A percentile compares a stretch with the other conserved stretches of the same genome.
Conservation (phyloP, 2,113 vertebrate genomes). For the Euleptes europaea region DNA sequence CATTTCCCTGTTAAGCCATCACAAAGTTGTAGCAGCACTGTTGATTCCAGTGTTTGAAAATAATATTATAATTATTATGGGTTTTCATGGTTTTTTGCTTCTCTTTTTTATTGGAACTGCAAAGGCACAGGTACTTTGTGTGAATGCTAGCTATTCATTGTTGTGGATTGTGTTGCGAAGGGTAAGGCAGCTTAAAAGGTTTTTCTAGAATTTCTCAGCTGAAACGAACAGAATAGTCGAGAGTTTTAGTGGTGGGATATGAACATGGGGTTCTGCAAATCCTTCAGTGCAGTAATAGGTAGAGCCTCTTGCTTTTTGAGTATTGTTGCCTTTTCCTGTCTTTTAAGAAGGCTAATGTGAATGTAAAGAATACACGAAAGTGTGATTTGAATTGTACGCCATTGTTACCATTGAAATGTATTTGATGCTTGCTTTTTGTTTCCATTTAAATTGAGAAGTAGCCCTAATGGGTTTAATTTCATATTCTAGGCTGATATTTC, state of each 20-base stretch:
- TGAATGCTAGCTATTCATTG: constrained; percentile 8
- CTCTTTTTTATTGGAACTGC: constrained; percentile 71
- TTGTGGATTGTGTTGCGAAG: constrained; percentile 12
- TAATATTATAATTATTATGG: constrained; percentile 70
- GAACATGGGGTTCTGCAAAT: neutral
- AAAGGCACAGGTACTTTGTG: constrained; percentile 77
- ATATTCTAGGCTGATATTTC: constrained; percentile 82
- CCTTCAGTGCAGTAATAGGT: neutral
- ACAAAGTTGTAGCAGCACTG: constrained; percentile 61
- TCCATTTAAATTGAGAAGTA: constrained; percentile 34
- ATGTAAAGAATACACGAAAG: constrained; percentile 7
- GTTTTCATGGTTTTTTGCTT: constrained; percentile 64
- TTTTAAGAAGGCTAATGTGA: constrained; percentile 1
- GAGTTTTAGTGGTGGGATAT: neutral
- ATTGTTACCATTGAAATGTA: neutral
- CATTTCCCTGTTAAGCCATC: constrained; percentile 76
- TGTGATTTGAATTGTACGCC: neutral
- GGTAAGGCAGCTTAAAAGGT: neutral
- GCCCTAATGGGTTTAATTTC: constrained; percentile 25
- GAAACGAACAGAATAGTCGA: constrained; percentile 16
- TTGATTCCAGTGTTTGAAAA: constrained; percentile 70
- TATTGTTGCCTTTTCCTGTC: constrained; percentile 1
- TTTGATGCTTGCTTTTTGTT: constrained; percentile 1
- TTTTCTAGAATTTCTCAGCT: constrained; percentile 21
- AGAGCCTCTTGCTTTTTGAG: constrained; percentile 41